Evolutionary conservation across 2,888 invertebrate species (phyloP), one percentile per base, ranked within the genome.

Genomic region (Heteromyza rotundicornis): DNA sequence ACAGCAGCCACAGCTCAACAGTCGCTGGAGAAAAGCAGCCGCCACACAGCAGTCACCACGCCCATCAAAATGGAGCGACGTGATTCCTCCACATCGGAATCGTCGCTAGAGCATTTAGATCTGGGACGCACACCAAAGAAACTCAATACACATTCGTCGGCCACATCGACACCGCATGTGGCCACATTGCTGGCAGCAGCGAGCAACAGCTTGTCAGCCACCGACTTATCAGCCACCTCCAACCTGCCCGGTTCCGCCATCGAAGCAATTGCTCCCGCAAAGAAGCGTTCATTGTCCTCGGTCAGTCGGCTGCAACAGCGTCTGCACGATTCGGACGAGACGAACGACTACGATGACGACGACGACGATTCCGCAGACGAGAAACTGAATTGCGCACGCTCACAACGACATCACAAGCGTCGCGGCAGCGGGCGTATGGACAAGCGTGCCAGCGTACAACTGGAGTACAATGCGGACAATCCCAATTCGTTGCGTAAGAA

Each of bases 51-150:
- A 24, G 20, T 22, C 66, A 23, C 19, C 56, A 63, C 55, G 8
- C 60, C 68, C 8, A 67, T 66, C n/a, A 77, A 78, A 53, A 75
- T 80, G 76, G 84, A 84, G 53, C 78, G 83, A 23, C 77, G 83
- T 7, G 76, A 75, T 59, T 82, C 84, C 12, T 76, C 78, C 52
- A 81, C 83, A 23, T 83, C 84, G 2, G 82, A 82, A 61, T 84
- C 83, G 53, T 84, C 83, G 17, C 66, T 82, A 57, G 84, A 84
- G 65, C 81, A 81, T 56, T 75, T 82, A 66, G 84, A 84, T 55
- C 70, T 83, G 65, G 80, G 81, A 1, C 77, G 77, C 40, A 79
- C 78, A 54, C 78, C 80, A 59, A 80, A 80, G 62, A 82, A 81
- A 69, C 70, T 79, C 19, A 75, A 70, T 65, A 67, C 74, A 66